phyloP scores from a whole-genome alignment of 2,113 vertebrate species.

The human (Homo sapiens) region DNA sequence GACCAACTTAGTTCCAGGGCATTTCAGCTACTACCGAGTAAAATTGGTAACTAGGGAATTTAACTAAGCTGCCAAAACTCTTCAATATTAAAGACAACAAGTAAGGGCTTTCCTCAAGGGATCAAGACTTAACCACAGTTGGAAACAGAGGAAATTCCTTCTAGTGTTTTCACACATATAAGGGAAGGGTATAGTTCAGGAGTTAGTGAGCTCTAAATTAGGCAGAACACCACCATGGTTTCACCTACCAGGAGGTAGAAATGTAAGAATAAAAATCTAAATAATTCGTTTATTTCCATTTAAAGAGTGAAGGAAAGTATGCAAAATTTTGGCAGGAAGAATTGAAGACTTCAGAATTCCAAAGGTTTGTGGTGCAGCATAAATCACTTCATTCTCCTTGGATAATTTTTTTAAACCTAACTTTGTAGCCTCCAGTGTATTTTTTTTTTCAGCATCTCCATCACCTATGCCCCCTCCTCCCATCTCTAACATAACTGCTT shows the following conservation, averaged over 20 bases:
- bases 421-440: not conserved
- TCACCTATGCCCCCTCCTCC: not conserved
- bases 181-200: not conserved
- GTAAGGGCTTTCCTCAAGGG: not conserved
- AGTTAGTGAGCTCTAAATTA: not conserved
- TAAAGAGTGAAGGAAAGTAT: not conserved
- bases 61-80: constrained; percentile 54
- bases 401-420: not conserved
- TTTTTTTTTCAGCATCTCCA: not conserved
- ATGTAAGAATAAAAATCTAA: not conserved
- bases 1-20: constrained; percentile 61
- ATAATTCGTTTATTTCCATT: not conserved
- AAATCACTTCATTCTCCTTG: not conserved
- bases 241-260: not conserved
- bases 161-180: constrained; percentile 45
- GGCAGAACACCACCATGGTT: not conserved
- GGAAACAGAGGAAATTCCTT: constrained; percentile 58
- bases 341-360: not conserved
- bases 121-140: constrained; percentile 30
- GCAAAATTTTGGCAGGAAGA: not conserved
- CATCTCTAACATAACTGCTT: not conserved
- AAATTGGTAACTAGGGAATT: constrained; percentile 52
- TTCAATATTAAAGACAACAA: constrained; percentile 63
- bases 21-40: constrained; percentile 46
- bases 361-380: not conserved